Conservation (phyloP, 2,888 invertebrate species). For the Drosophila austrosaltans region DNA sequence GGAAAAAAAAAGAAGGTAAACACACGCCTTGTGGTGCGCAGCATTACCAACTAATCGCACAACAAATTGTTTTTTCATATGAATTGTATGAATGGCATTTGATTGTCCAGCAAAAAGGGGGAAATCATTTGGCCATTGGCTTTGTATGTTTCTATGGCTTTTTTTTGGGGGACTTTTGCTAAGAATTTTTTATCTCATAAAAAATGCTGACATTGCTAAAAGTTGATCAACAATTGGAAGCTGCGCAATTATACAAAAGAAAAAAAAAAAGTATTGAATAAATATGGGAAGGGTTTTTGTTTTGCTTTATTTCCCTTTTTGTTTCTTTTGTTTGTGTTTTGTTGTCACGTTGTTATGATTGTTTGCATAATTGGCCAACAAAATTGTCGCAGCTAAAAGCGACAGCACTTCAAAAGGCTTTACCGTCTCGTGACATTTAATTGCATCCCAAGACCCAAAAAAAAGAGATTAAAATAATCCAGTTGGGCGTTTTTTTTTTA, state of each 20-base stretch:
- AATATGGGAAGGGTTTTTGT: slow-evolving; percentile 25
- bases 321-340: slow-evolving; percentile 11
- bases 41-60: slow-evolving; percentile 47
- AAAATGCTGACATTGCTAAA: slow-evolving; percentile 68
- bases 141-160: slow-evolving; percentile 31
- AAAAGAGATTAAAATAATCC: slow-evolving; percentile 1
- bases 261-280: slow-evolving; percentile 33
- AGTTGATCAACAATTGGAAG: slow-evolving; percentile 48
- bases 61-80: slow-evolving; percentile 52
- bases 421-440: slow-evolving; percentile 18
- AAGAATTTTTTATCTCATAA: slow-evolving; percentile 53
- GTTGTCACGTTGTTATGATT: slow-evolving; percentile 14
- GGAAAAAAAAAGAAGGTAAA: slow-evolving; percentile 9
- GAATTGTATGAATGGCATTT: slow-evolving; percentile 55
- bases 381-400: slow-evolving; percentile 43
- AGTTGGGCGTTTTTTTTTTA: neutral
- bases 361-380: slow-evolving; percentile 64
- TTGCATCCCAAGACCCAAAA: slow-evolving; percentile 5
- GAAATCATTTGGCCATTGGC: slow-evolving; percentile 57
- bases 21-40: neutral
- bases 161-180: slow-evolving; percentile 38
- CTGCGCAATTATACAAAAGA: slow-evolving; percentile 48
- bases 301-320: slow-evolving; percentile 3
- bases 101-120: slow-evolving; percentile 55
- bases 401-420: slow-evolving; percentile 15